Conservation (phyloP, 1,140 invertebrate species). For the Caenorhabditis elegans region WBcel235 BX284606.5:7763001-7763500, state of each 20-base stretch:
- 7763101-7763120: too few relatives aligned
- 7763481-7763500: not conserved
- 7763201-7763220: not conserved
- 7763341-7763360: not conserved
- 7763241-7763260: not conserved
- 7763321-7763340: not conserved
- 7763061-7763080: too few relatives aligned
- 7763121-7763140: too few relatives aligned
- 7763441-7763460: not conserved
- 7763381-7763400: slow-evolving; percentile 25
- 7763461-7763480: not conserved
- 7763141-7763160: too few relatives aligned
- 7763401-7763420: slow-evolving; percentile 42
- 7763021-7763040: too few relatives aligned
- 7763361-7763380: not conserved
- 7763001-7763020: too few relatives aligned
- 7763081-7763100: too few relatives aligned
- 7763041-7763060: too few relatives aligned
- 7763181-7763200: too few relatives aligned
- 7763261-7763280: slow-evolving; percentile 27
- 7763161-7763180: too few relatives aligned
- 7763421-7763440: slow-evolving; percentile 37
- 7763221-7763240: not conserved
- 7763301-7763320: not conserved
- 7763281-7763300: not conserved